These are phyloP conservation scores for Hippocampus kuda DNA, from an alignment of 2,797 vertebrate species.

Conservation along the genomic window DNA sequence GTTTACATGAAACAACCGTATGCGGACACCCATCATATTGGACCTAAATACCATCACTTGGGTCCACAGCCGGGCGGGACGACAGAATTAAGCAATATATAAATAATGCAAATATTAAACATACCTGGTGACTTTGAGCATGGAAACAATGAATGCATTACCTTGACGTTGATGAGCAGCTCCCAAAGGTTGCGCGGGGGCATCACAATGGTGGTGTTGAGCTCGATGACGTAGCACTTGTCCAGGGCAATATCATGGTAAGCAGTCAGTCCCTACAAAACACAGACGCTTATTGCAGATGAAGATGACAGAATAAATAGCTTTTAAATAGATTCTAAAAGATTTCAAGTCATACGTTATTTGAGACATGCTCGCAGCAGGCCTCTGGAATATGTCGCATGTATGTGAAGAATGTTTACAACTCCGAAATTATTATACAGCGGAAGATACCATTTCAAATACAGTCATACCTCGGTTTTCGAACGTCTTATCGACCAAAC, in stretches of 20 bases:
- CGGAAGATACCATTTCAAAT: too few species aligned
- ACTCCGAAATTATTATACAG: not conserved
- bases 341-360: not conserved
- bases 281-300: not conserved
- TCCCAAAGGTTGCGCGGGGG: conserved; percentile 91
- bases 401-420: not conserved
- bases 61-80: too few species aligned
- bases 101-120: too few species aligned
- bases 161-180: conserved; percentile 87
- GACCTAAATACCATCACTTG: too few species aligned
- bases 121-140: not conserved
- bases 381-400: not conserved
- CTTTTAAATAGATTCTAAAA: not conserved
- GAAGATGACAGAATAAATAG: not conserved
- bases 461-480: too few species aligned
- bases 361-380: not conserved
- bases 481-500: too few species aligned
- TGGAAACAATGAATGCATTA: conserved; percentile 8
- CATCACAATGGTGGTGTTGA: conserved; percentile 89
- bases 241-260: conserved; percentile 88
- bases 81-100: too few species aligned
- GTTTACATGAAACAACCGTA: too few species aligned
- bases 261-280: conserved; percentile 79
- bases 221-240: conserved; percentile 88
- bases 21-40: too few species aligned